Evolutionary conservation across 2,888 invertebrate species (phyloP).

Genomic region (Drosophila helvetica): DNA sequence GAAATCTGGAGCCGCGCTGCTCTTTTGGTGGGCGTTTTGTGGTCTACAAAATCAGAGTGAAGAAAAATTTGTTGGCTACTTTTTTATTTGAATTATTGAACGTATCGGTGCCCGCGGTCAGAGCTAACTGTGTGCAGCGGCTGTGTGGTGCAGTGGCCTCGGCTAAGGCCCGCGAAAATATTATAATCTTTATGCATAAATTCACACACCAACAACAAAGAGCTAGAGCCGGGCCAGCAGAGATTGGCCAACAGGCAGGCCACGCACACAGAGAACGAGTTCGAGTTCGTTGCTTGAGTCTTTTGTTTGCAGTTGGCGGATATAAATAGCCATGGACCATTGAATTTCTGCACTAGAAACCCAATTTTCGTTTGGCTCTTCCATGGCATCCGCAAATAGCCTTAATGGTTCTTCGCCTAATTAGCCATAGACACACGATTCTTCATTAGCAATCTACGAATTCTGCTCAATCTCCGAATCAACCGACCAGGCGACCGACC

Average conservation of each 20-base stretch:
- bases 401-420: conserved; percentile 67
- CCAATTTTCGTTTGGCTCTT: conserved; percentile 53
- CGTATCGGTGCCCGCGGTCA: conserved; percentile 69
- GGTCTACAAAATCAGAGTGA: conserved; percentile 44
- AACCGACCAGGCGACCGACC: conserved; percentile 12
- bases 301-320: conserved; percentile 67
- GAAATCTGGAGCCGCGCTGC: conserved; percentile 2
- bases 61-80: conserved; percentile 64
- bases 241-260: conserved; percentile 8
- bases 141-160: conserved; percentile 12
- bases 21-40: conserved; percentile 62
- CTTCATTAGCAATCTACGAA: conserved; percentile 44
- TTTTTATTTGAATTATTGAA: conserved; percentile 79
- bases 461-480: conserved; percentile 23
- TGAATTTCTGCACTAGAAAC: conserved; percentile 73
- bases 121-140: conserved; percentile 70
- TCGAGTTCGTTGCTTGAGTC: conserved; percentile 65
- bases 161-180: conserved; percentile 60
- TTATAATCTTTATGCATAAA: conserved; percentile 78
- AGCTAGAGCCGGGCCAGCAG: conserved; percentile 37
- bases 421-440: conserved; percentile 60
- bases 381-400: conserved; percentile 49
- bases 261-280: conserved; percentile 39
- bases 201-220: conserved; percentile 65
- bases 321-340: conserved; percentile 73